Evolutionary conservation across 2,888 invertebrate species (phyloP).

Genomic region (Cephus spinipes): DNA sequence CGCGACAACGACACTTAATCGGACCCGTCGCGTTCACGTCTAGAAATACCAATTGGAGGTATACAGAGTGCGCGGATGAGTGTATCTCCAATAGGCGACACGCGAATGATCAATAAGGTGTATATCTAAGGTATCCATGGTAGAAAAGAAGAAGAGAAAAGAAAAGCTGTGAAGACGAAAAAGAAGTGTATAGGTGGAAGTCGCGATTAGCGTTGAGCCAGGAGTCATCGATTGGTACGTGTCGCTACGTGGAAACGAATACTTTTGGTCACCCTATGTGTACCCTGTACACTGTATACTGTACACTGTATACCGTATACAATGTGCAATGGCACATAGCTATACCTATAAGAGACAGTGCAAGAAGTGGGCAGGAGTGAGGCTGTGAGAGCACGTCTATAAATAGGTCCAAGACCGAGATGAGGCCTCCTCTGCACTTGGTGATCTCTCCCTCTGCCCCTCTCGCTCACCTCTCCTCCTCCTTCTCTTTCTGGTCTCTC

Average conservation of each 20-base stretch:
- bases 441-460: slow-evolving; percentile 37
- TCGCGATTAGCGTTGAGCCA: neutral
- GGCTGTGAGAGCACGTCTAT: slow-evolving; percentile 65
- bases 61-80: neutral
- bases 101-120: neutral
- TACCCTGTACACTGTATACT: neutral
- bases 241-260: slow-evolving; percentile 32
- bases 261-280: slow-evolving; percentile 31
- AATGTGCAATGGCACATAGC: slow-evolving; percentile 31
- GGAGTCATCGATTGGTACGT: slow-evolving; percentile 9
- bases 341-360: slow-evolving; percentile 50
- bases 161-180: neutral
- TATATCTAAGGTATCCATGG: neutral
- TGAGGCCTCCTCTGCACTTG: slow-evolving; percentile 60
- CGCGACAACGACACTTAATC: neutral
- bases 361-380: slow-evolving; percentile 61
- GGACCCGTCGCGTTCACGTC: neutral
- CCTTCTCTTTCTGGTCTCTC: slow-evolving; percentile 24
- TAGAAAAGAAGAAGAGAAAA: neutral
- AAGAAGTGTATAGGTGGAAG: neutral
- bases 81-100: neutral
- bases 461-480: slow-evolving; percentile 16
- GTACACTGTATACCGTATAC: slow-evolving; percentile 19
- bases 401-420: slow-evolving; percentile 63
- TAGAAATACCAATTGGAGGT: neutral